Conservation (phyloP, 2,797 vertebrate genomes). For the Astyanax mexicanus region DNA sequence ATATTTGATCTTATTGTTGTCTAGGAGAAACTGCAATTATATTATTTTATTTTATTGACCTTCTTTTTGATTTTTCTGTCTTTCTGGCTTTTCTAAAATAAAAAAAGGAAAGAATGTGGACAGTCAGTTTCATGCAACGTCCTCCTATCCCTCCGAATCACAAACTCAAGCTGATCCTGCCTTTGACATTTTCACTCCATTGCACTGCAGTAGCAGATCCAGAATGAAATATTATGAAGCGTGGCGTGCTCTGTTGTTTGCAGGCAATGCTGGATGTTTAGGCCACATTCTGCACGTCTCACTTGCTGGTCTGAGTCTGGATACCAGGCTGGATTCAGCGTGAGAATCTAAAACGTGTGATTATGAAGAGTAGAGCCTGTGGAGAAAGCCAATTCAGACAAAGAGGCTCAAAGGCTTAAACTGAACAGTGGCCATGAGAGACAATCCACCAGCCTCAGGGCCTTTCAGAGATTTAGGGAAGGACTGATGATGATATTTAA, state of each 20-base stretch:
- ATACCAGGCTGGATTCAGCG: not conserved
- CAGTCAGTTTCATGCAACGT: conserved; percentile 50
- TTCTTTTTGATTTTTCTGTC: no score
- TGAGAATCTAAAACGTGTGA: conserved; percentile 17
- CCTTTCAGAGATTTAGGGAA: no score
- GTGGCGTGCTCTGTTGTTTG: conserved; percentile 24
- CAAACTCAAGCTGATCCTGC: conserved; percentile 43
- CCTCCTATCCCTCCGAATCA: conserved; percentile 14
- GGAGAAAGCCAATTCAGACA: not conserved
- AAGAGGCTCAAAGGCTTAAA: not conserved
- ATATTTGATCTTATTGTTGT: no score
- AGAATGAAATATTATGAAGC: conserved; percentile 57
- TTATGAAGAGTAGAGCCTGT: not conserved
- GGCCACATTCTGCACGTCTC: not conserved
- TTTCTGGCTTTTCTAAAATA: no score
- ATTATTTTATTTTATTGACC: no score
- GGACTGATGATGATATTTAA: no score
- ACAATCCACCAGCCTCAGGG: not conserved
- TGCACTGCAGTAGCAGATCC: conserved; percentile 46
- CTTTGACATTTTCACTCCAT: conserved; percentile 29
- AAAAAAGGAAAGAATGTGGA: not conserved
- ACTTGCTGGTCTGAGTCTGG: not conserved
- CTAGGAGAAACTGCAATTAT: no score
- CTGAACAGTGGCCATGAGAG: not conserved
- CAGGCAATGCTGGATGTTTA: conserved; percentile 25